Conservation (phyloP, 2,888 invertebrate genomes). For the Fragum whitleyi region DNA sequence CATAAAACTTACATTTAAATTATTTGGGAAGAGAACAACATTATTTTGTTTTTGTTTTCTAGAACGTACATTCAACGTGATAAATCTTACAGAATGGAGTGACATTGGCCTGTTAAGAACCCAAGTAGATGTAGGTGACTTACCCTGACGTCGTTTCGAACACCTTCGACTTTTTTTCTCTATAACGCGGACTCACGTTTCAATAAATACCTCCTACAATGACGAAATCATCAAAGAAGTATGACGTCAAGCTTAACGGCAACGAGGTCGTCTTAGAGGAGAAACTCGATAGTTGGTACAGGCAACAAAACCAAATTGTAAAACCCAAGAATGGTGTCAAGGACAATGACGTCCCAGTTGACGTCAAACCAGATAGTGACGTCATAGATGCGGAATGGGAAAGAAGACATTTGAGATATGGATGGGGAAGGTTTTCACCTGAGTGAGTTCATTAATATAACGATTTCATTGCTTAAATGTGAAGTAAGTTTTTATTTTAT, state of each 20-base stretch:
- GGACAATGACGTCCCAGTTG: slow-evolving; percentile 14
- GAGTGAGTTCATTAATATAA: no score
- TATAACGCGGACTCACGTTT: no score
- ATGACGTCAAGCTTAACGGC: not conserved
- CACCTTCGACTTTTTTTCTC: no score
- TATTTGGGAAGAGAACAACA: no score
- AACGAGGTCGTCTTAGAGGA: not conserved
- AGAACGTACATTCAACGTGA: no score
- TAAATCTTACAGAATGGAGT: no score
- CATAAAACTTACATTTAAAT: no score
- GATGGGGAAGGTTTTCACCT: slow-evolving; percentile 62
- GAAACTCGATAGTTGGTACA: not conserved
- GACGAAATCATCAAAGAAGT: not conserved
- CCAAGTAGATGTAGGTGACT: no score
- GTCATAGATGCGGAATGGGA: slow-evolving; percentile 56
- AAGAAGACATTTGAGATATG: slow-evolving; percentile 57
- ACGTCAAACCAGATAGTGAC: slow-evolving; percentile 2
- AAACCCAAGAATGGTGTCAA: not conserved
- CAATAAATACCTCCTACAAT: not conserved
- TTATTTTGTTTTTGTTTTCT: no score
- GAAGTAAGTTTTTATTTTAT: not conserved
- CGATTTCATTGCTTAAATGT: not conserved
- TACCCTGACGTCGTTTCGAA: no score
- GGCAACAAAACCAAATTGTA: not conserved
- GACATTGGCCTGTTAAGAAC: no score